phyloP scores from a whole-genome alignment of 2,113 vertebrate genomes.

The Onychostruthus taczanowskii region DNA sequence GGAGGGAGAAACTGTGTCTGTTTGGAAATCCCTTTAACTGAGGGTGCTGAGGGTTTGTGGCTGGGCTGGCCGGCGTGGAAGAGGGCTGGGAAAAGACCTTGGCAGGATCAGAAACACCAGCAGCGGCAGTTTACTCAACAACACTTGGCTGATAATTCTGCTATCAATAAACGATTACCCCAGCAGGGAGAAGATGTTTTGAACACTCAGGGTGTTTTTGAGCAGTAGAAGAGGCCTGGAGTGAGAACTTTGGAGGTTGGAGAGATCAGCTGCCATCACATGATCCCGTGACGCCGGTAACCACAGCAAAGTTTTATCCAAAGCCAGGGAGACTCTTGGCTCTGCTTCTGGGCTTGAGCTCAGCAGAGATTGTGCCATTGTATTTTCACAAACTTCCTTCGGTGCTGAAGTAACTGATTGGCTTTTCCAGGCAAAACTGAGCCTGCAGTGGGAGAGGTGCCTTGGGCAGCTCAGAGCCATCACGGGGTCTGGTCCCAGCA shows the following conservation, averaged over 20 bases:
- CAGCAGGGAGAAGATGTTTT: not conserved
- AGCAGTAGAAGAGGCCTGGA: not conserved
- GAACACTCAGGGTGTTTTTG: not conserved
- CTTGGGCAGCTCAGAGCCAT: not conserved
- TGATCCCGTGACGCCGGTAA: not conserved
- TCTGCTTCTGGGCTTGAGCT: conserved; percentile 5
- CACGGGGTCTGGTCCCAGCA: not conserved
- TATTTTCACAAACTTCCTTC: not conserved
- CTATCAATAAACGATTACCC: not conserved
- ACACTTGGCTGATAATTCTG: not conserved
- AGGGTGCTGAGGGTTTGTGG: not conserved
- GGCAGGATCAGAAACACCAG: not conserved
- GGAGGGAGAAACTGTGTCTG: not conserved
- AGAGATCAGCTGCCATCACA: conserved; percentile 16
- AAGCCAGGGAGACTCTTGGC: not conserved
- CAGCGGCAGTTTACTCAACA: not conserved
- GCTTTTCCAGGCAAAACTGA: conserved; percentile 6
- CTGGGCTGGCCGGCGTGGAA: not conserved
- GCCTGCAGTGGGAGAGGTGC: not conserved
- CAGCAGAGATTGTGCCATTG: not conserved
- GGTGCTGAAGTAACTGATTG: not conserved
- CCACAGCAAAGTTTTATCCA: conserved; percentile 1
- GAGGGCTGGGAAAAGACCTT: not conserved
- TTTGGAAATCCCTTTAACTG: not conserved
- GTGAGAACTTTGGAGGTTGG: not conserved